Evolutionary conservation across 2,113 vertebrate genomes (phyloP).

Genomic region (Entomyzon cyanotis): DNA sequence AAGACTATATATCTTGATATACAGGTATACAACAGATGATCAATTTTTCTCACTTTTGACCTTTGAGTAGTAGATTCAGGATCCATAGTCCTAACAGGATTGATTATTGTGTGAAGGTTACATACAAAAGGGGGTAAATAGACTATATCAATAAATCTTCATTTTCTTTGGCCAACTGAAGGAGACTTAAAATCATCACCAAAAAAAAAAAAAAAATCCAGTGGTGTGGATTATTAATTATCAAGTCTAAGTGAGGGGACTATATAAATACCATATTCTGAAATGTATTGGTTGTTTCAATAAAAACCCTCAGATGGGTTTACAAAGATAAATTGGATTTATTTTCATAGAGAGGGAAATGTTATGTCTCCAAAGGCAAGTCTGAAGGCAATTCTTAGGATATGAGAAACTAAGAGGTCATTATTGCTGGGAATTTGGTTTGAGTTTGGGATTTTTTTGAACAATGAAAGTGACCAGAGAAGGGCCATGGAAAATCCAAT

Average conservation of each 20-base stretch:
- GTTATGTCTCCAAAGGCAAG: neutral
- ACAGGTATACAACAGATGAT: slow-evolving; percentile 34
- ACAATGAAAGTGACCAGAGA: neutral
- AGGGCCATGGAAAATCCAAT: neutral
- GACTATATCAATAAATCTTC: slow-evolving; percentile 40
- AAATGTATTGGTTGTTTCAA: neutral
- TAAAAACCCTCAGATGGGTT: neutral
- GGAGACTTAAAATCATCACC: neutral
- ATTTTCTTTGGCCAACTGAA: slow-evolving; percentile 31
- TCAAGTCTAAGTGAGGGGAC: neutral
- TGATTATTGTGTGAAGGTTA: slow-evolving; percentile 50
- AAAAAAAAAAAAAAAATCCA: neutral
- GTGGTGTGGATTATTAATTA: neutral
- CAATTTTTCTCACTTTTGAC: slow-evolving; percentile 53
- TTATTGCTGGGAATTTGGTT: neutral
- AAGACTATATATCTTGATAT: slow-evolving; percentile 43
- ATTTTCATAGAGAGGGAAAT: neutral
- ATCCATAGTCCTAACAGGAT: slow-evolving; percentile 26
- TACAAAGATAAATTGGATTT: neutral
- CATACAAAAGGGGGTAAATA: slow-evolving; percentile 10
- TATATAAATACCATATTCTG: neutral
- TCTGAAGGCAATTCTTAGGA: neutral
- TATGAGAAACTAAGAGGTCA: neutral
- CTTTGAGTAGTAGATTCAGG: slow-evolving; percentile 4
- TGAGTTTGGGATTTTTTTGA: neutral